These are phyloP conservation scores for Rafetus swinhoei DNA, from an alignment of 2,113 vertebrate species.

Conservation along the genomic window DNA sequence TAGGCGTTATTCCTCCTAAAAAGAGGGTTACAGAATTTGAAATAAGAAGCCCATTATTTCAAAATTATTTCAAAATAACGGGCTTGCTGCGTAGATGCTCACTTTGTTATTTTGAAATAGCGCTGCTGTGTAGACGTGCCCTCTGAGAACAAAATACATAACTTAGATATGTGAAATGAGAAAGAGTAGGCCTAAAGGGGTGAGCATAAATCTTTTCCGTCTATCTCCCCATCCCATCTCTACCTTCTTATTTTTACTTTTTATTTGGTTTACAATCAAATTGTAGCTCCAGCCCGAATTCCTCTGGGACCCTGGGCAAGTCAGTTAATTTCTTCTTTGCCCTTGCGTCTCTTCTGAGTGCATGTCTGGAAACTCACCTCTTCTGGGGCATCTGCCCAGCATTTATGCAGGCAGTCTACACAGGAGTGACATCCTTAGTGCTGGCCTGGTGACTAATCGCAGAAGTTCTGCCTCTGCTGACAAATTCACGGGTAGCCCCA, in stretches of 20 bases:
- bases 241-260: not conserved
- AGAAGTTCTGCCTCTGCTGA: not conserved
- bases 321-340: not conserved
- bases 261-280: not conserved
- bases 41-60: too few relatives aligned
- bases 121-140: too few relatives aligned
- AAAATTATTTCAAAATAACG: too few relatives aligned
- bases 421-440: not conserved
- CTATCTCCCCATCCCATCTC: not conserved
- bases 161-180: not conserved
- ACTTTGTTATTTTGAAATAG: too few relatives aligned
- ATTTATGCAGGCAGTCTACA: not conserved
- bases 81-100: too few relatives aligned
- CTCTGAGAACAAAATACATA: too few relatives aligned
- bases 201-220: not conserved
- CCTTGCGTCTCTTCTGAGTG: not conserved
- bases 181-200: not conserved
- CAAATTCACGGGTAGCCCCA: not conserved
- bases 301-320: not conserved
- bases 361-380: not conserved
- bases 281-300: not conserved
- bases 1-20: too few relatives aligned
- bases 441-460: not conserved
- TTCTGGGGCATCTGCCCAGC: not conserved
- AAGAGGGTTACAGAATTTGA: too few relatives aligned